Base-by-base conservation (phyloP, 1,140 invertebrate species). In the Drosophila parabipectinata region DNA sequence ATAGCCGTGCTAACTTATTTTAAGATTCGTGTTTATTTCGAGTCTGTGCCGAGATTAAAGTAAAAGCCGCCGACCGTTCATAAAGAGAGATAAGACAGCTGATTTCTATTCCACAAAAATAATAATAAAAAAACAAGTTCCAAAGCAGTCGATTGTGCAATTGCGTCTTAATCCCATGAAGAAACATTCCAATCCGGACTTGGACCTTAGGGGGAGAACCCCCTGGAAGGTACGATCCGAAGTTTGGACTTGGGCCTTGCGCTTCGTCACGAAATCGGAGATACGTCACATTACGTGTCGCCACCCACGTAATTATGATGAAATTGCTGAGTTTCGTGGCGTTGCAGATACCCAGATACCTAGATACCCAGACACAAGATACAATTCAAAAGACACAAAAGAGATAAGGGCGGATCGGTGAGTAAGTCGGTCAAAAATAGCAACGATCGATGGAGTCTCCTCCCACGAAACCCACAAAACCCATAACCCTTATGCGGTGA, bases 241-340 rank as follows among this genome's bases (percentile, higher is more conserved):
- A 28, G 26, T 28, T 28, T 32, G 32, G 32, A 32, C 32, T 32
- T 37, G 34, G 34, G 34, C 34, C 34, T 67, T 67, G 47, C 60
- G 47, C 18, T 6, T 21, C 21, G 62, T 69, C 62, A 73, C 71
- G 68, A 72, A 72, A 72, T 62, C 26, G 52, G 15, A 57, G 44
- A 34, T 67, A 55, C 62, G 62, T 77, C 56, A 68, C 73, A 61
- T 76, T 57, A 71, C 64, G 59, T 79, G 67, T 51, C 44, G 51
- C 21, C 10, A 14, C 4, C n/a, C 18, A 26, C 58, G 37, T 7
- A 41, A 24, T 28, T 30, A 39, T 74, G 72, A 74, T 64, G 71
- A 74, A 74, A 64, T 64, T 21, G 60, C 14, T 57, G 8, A 18
- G 10, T 9, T n/a, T 21, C 15, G 34, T 55, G 26, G 28, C 37